Percentiles rank a stretch among this genome's conserved stretches.
phyloP scores from a whole-genome alignment of 2,888 invertebrate species.

The Ichneumoninae sp. region DNA sequence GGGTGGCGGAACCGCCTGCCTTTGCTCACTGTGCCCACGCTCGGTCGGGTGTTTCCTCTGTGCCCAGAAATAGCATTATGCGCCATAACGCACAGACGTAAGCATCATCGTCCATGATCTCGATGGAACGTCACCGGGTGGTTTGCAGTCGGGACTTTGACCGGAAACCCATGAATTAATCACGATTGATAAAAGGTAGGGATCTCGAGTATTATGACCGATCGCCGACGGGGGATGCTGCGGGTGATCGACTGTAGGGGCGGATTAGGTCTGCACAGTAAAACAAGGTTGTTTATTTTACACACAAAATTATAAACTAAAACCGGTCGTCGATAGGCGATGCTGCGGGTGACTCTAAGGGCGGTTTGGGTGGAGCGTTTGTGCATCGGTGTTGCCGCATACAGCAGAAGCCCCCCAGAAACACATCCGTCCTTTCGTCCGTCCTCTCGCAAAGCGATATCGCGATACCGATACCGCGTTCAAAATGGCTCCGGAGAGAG shows the following conservation, averaged over 20 bases:
- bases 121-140: constrained; percentile 29
- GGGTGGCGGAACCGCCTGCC: neutral
- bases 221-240: too few species aligned
- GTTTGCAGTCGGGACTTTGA: constrained; percentile 12
- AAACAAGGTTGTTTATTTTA: too few species aligned
- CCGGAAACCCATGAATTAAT: constrained; percentile 29
- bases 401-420: neutral
- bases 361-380: neutral
- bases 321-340: too few species aligned
- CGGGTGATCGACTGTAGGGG: neutral
- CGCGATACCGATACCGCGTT: neutral
- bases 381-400: neutral
- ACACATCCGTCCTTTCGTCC: neutral
- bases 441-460: too few species aligned
- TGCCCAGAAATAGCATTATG: constrained; percentile 16
- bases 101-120: constrained; percentile 18
- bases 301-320: too few species aligned
- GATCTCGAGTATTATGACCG: too few species aligned
- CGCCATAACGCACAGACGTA: neutral
- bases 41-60: constrained; percentile 1
- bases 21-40: constrained; percentile 13
- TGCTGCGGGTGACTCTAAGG: neutral
- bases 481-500: constrained; percentile 14
- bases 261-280: neutral
- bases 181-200: constrained; percentile 25